phyloP scores from a whole-genome alignment of 1,140 invertebrate genomes.

The Solen grandis region DNA sequence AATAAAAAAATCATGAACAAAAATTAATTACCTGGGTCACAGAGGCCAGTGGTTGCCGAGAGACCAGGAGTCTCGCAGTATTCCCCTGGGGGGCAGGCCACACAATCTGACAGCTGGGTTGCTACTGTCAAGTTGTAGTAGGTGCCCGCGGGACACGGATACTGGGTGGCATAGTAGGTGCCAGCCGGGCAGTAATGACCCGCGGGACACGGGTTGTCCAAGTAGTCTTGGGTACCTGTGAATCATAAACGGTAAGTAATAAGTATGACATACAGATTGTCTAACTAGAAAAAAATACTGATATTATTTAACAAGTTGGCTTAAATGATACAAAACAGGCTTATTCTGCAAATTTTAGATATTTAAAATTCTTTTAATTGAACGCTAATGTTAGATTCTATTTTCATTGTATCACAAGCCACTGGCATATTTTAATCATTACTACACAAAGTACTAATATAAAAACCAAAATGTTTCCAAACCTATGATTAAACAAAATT shows the following conservation, averaged over 20 bases:
- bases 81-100: conserved; percentile 70
- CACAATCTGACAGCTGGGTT: conserved; percentile 62
- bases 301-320: too few species aligned
- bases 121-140: conserved; percentile 75
- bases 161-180: conserved; percentile 67
- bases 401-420: too few species aligned
- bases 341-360: too few species aligned
- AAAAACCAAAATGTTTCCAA: too few species aligned
- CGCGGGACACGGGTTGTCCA: conserved; percentile 67
- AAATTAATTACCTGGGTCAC: conserved; percentile 67
- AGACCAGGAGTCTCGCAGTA: conserved; percentile 72
- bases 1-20: too few species aligned
- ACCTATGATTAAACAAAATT: too few species aligned
- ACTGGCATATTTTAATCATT: too few species aligned
- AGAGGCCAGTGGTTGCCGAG: conserved; percentile 63
- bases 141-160: conserved; percentile 74
- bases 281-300: too few species aligned
- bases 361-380: background rate
- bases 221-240: conserved; percentile 72
- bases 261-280: too few species aligned
- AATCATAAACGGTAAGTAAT: conserved; percentile 55
- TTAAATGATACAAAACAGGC: too few species aligned
- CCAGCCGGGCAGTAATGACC: conserved; percentile 76
- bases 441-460: too few species aligned
- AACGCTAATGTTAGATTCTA: background rate